Evolutionary conservation across 2,888 invertebrate genomes (phyloP), one percentile per base, ranked within the genome.

Genomic region (Teleogryllus oceanicus): DNA sequence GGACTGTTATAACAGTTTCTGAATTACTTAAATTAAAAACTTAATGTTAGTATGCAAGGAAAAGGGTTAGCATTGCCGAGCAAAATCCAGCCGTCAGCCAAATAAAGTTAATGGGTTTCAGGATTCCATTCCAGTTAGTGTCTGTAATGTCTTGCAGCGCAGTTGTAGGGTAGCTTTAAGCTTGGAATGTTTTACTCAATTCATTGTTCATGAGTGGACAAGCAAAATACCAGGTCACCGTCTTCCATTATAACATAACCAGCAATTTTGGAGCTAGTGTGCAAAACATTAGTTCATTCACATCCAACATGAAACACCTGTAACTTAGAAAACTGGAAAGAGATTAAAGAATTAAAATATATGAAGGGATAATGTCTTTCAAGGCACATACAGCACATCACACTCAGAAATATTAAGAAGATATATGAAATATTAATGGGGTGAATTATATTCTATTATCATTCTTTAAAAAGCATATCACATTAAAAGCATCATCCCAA

Each of bases 271-370:
- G 16, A 62, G 62, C 62, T 62, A 62, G 62, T 62, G 62, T 62
- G 62, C 62, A 62, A 62, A 62, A 62, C 13, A 62, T 62, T 62
- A 62, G 62, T 62, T 62, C 62, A 62, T 62, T 62, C 62, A 62
- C 62, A 62, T 62, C 62, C 62, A 62, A 62, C 62, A 62, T 62
- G 62, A 62, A 62, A 49, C 51, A 49, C 50, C 18, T 74, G 50
- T 24, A 37, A 78, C 75, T 37, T 78, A 75, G 78, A 80, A 50
- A 62, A n/a, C 50, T 78, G 50, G 50, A 75, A 20, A 74, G 75
- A 80, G n/a, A 80, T 62, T 80, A 77, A 75, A 78, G 78, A 49
- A 20, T 49, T 74, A 62, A 62, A 62, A 78, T 78, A 21, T 16
- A 49, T 21, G 51, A 78, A 78, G 37, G 37, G 51, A 77, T 37